A percentile compares a stretch with the other conserved stretches of the same genome.
These are phyloP conservation scores for Pseudomugil gertrudae DNA, from an alignment of 2,797 vertebrate genomes.

Conservation along the genomic window DNA sequence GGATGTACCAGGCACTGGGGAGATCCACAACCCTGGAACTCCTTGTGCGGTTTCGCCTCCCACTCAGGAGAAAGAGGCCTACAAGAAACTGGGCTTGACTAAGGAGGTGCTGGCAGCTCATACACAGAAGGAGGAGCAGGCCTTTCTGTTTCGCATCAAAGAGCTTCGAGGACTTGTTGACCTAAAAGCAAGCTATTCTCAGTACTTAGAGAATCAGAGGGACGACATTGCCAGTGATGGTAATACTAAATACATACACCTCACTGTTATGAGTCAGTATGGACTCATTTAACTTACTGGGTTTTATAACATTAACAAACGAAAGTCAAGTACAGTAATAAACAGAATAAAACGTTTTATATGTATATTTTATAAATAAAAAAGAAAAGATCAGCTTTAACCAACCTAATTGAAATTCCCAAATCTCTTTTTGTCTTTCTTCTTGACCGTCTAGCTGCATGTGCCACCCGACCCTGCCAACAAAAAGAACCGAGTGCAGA, in stretches of 20 bases:
- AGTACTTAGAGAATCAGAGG: slow-evolving; percentile 78
- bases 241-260: slow-evolving; percentile 40
- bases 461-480: slow-evolving; percentile 70
- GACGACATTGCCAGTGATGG: slow-evolving; percentile 62
- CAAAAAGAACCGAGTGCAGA: slow-evolving; percentile 64
- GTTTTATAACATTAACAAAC: neutral
- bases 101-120: slow-evolving; percentile 94
- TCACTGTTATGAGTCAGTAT: neutral
- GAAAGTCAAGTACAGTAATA: neutral
- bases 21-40: slow-evolving; percentile 66
- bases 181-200: slow-evolving; percentile 86
- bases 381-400: neutral
- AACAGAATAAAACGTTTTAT: neutral
- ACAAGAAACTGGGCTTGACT: slow-evolving; percentile 90
- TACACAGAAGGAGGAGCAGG: slow-evolving; percentile 94
- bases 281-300: neutral
- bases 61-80: slow-evolving; percentile 85
- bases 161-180: slow-evolving; percentile 81
- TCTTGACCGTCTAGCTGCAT: slow-evolving; percentile 48
- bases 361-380: neutral
- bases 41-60: slow-evolving; percentile 64
- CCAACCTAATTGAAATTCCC: neutral
- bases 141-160: slow-evolving; percentile 88
- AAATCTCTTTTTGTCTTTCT: neutral
- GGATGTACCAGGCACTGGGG: slow-evolving; percentile 81